phyloP scores from a whole-genome alignment of 2,113 vertebrate species.

The Taxidea taxus region DNA sequence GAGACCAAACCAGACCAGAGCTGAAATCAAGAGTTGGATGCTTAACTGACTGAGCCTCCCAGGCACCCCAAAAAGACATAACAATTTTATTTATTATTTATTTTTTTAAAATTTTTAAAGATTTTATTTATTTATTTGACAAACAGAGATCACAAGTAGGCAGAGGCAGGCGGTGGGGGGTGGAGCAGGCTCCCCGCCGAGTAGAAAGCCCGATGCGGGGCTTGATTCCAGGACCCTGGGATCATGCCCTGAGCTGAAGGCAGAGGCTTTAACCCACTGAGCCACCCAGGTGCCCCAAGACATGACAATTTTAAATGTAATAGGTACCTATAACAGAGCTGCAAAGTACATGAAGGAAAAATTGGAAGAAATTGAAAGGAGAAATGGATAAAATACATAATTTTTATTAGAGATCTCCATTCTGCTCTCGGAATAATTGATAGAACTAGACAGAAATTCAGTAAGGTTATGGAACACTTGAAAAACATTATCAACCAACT shows the following conservation, averaged over 20 bases:
- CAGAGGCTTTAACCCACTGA: background rate
- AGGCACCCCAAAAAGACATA: background rate
- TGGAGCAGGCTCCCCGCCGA: too few relatives aligned
- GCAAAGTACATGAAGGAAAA: background rate
- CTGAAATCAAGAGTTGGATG: background rate
- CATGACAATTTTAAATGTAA: background rate
- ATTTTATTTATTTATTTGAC: too few relatives aligned
- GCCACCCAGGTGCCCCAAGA: background rate
- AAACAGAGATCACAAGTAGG: too few relatives aligned
- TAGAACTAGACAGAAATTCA: background rate
- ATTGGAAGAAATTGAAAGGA: background rate
- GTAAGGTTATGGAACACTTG: background rate
- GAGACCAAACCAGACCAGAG: background rate
- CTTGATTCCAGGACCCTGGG: background rate
- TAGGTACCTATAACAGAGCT: background rate
- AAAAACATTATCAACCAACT: background rate
- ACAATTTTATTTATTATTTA: background rate
- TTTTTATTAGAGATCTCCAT: background rate
- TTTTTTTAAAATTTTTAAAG: too few relatives aligned
- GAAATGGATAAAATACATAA: background rate
- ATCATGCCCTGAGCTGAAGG: background rate
- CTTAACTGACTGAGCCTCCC: background rate
- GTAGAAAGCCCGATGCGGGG: background rate
- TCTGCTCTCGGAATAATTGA: background rate
- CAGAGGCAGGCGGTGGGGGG: too few relatives aligned